Base-by-base conservation (phyloP, 2,888 invertebrate species). In the Bombylius discolor region DNA sequence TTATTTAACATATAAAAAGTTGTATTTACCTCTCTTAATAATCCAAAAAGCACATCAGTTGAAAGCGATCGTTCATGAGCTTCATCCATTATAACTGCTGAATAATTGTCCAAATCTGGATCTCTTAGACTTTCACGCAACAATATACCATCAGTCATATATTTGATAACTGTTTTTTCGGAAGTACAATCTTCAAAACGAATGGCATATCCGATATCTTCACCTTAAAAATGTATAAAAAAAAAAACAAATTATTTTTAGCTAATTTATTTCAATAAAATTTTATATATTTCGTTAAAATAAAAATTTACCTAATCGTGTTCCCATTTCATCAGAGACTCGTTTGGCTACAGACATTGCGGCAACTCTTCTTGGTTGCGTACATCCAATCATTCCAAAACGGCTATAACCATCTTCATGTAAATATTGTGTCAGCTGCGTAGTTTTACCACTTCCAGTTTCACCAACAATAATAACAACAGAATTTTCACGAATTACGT, bases 281-380 rank as follows among this genome's bases (percentile, higher is more conserved):
- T 44, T 7, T n/a, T 6, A 14, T 51, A 23, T 7, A 23, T 8
- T 47, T 47, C 14, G 8, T 14, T 42, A 55, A 5, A 32, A 45
- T 46, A 23, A 39, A 14, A 4, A 45, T 67, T 67, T 61, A 83
- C 84, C 96, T 47, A 97, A 76, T 59, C 85, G 84, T 1, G 90
- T 88, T 44, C 82, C 81, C 94, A 98, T 96, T 79, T 99, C 99
- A 70, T 99, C 98, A 4, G 97, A 90, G 12, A 99, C 99, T 65
- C 99, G 82, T 75, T 99, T 98, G 1, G 99, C 99, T 1, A 99
- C 99, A 0, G 96, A 95, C 98, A 99, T 98, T 60, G 99, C 98
- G 49, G 99, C 99, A 1, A 99, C 96, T 78, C 95, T 79, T 60
- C 99, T 77, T 0, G 99, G 99, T 73, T 98, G 98, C 0, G 98